Conservation (phyloP, 2,888 invertebrate genomes). For the Tenodera sinensis region DNA sequence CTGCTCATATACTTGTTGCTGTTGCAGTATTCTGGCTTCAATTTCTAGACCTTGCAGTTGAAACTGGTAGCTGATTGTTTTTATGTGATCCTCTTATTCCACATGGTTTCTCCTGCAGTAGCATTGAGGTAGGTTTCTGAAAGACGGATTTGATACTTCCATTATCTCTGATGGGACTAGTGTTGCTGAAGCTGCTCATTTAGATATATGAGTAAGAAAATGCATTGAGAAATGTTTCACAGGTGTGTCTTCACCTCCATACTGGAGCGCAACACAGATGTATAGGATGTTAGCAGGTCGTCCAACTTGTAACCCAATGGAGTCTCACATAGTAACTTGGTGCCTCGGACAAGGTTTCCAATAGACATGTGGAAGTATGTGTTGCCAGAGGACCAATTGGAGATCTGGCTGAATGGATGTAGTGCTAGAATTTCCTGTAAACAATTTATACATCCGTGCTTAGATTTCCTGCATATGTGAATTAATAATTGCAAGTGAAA, state of each 20-base stretch:
- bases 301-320: constrained; percentile 95
- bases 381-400: constrained; percentile 94
- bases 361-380: constrained; percentile 94
- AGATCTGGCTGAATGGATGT: constrained; percentile 83
- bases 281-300: constrained; percentile 90
- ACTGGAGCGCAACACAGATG: constrained; percentile 47
- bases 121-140: no score
- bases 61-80: no score
- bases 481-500: no score
- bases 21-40: no score
- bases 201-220: no score
- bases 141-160: no score
- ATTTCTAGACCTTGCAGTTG: no score
- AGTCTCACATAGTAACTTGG: constrained; percentile 85
- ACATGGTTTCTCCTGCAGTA: no score
- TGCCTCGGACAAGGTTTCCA: constrained; percentile 88
- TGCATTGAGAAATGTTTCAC: not conserved
- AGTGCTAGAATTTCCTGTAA: constrained; percentile 73
- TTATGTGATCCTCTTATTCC: no score
- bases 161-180: no score
- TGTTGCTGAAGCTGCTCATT: no score
- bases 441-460: constrained; percentile 6
- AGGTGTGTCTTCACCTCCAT: not conserved
- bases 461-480: not conserved
- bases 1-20: no score